A percentile compares a stretch with the other conserved stretches of the same genome.
Evolutionary conservation across 2,113 vertebrate genomes (phyloP).

Genomic region (Crotalus tigris): DNA sequence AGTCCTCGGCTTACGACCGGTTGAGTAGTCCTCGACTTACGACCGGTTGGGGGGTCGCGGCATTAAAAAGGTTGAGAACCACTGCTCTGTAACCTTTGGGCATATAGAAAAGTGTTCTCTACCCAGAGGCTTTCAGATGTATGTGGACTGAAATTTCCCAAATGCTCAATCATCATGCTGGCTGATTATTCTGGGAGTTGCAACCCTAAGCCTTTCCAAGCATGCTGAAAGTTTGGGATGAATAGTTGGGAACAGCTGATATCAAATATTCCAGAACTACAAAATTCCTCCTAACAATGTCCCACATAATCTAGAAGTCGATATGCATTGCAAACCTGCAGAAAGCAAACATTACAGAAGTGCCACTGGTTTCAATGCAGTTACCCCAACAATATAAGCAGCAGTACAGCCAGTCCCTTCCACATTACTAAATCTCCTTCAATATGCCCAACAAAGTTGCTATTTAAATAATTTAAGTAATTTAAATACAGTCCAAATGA

Average conservation of each 20-base stretch:
- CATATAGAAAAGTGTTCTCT: background rate
- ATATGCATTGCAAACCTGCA: background rate
- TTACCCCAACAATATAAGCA: background rate
- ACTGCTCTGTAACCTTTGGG: background rate
- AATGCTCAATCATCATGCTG: background rate
- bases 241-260: background rate
- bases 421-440: background rate
- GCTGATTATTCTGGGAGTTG: background rate
- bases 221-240: background rate
- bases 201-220: background rate
- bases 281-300: background rate
- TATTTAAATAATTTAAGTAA: background rate
- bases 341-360: background rate
- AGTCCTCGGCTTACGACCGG: too few species aligned
- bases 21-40: too few species aligned
- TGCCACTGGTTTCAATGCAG: background rate
- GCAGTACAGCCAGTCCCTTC: background rate
- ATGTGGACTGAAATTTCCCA: background rate
- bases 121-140: background rate
- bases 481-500: background rate
- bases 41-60: too few species aligned
- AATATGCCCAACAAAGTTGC: background rate
- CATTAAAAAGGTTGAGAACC: too few species aligned
- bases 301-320: background rate
- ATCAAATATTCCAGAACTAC: background rate